phyloP scores from a whole-genome alignment of 2,797 vertebrate species.

The Protosalanx chinensis region DNA sequence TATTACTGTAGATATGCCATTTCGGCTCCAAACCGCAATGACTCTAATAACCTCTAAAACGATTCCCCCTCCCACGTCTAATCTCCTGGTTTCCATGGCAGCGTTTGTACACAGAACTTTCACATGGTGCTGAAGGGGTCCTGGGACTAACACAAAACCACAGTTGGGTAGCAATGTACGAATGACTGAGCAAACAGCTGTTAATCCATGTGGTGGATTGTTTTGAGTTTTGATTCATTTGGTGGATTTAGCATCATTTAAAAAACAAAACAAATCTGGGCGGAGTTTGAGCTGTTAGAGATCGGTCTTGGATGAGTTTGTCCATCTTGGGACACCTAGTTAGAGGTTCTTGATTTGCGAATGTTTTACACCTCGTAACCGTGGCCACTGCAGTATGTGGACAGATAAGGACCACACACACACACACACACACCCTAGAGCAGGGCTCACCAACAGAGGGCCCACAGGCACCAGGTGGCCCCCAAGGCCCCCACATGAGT shows the following conservation, averaged over 20 bases:
- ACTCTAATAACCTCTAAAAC: conserved; percentile 16
- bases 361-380: too few species aligned
- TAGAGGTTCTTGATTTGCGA: too few species aligned
- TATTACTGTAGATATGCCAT: background rate
- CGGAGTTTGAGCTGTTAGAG: too few species aligned
- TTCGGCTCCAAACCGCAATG: conserved; percentile 22
- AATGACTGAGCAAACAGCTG: background rate
- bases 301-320: too few species aligned
- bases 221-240: background rate
- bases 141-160: conserved; percentile 5
- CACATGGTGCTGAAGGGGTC: conserved; percentile 5
- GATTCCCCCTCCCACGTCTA: background rate
- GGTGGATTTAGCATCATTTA: too few species aligned
- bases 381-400: too few species aligned
- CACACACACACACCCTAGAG: too few species aligned
- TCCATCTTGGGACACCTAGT: background rate
- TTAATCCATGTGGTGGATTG: background rate
- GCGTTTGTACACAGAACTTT: conserved; percentile 11
- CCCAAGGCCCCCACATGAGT: too few species aligned
- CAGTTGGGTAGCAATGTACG: background rate
- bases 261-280: background rate
- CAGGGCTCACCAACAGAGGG: too few species aligned
- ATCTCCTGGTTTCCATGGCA: conserved; percentile 11
- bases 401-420: too few species aligned
- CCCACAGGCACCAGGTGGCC: too few species aligned